A percentile compares a stretch with the other conserved stretches of the same genome.
Conservation (phyloP, 2,888 invertebrate genomes). For the Oligia latruncula region DNA sequence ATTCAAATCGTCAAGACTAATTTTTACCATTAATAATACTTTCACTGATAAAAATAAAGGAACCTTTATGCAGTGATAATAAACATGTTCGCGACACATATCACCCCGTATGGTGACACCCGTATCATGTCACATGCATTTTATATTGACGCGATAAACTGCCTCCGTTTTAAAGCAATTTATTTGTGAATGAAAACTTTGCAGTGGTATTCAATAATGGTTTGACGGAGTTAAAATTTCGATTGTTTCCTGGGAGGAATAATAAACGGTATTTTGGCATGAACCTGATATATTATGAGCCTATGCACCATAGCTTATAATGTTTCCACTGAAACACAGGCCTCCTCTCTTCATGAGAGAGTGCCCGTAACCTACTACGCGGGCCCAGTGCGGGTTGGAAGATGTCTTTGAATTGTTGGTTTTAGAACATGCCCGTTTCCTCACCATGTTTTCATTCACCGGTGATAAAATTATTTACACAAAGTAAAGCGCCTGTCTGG, state of each 20-base stretch:
- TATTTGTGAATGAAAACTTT: slow-evolving; percentile 19
- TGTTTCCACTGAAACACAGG: too few relatives aligned
- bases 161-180: slow-evolving; percentile 16
- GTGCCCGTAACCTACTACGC: background rate
- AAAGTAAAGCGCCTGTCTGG: too few relatives aligned
- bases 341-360: background rate
- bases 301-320: too few relatives aligned
- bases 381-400: background rate
- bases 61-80: slow-evolving; percentile 20
- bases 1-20: background rate
- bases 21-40: slow-evolving; percentile 15
- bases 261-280: background rate
- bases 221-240: background rate
- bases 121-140: slow-evolving; percentile 54
- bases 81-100: slow-evolving; percentile 37
- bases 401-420: background rate
- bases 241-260: background rate
- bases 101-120: slow-evolving; percentile 54
- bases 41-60: slow-evolving; percentile 32
- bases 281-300: background rate
- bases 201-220: background rate
- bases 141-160: slow-evolving; percentile 50
- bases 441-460: background rate
- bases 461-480: background rate
- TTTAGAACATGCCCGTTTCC: background rate